These are phyloP conservation scores for Drosophila siamana DNA, from an alignment of 2,888 invertebrate genomes.

Conservation along the genomic window DNA sequence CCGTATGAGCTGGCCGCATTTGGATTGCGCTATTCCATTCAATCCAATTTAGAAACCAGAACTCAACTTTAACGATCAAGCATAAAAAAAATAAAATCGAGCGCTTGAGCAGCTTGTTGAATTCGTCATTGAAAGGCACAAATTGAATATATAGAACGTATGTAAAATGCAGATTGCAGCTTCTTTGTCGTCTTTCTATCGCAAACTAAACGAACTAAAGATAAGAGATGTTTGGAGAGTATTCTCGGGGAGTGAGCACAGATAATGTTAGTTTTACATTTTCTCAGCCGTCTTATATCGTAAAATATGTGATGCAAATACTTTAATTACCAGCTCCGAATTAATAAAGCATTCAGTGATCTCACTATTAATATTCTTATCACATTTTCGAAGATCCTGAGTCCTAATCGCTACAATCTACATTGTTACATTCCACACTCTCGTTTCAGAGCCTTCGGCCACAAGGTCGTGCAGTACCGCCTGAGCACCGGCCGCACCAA, in stretches of 20 bases:
- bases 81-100: background rate
- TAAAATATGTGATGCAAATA: too few relatives aligned
- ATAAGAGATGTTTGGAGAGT: too few relatives aligned
- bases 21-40: background rate
- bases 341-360: too few relatives aligned
- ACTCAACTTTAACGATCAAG: background rate
- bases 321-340: too few relatives aligned
- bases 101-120: background rate
- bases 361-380: too few relatives aligned
- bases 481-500: slow-evolving; percentile 73
- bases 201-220: too few relatives aligned
- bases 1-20: background rate
- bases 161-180: background rate
- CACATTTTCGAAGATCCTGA: too few relatives aligned
- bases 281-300: too few relatives aligned
- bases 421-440: too few relatives aligned
- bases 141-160: background rate
- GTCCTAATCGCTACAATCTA: too few relatives aligned
- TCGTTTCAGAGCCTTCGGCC: slow-evolving; percentile 61
- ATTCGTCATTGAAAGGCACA: background rate
- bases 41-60: background rate
- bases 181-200: background rate
- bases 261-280: too few relatives aligned
- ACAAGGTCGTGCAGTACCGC: slow-evolving; percentile 71
- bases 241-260: too few relatives aligned